Evolutionary conservation across 2,888 invertebrate genomes (phyloP), one percentile per base, ranked within the genome.

Genomic region (Cosmopolites sordidus): DNA sequence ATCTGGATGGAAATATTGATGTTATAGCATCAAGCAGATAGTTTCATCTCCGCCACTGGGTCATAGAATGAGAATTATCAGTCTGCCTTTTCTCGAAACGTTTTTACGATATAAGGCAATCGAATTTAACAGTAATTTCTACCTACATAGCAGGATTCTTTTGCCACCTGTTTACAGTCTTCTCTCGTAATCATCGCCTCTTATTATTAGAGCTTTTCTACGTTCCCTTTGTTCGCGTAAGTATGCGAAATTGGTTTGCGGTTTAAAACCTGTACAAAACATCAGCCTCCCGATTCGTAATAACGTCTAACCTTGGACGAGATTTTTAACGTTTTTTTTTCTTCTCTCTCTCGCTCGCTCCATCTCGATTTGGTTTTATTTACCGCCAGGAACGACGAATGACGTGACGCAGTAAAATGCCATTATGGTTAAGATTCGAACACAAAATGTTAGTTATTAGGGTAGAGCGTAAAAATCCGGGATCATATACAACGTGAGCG

Each of bases 101-200:
- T 45, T 45, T 37, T 47, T 38, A 39, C 39, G 33, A 47, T 27
- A 39, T 16, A 47, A 47, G 47, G 40, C 38, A 47, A 47, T 47
- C 18, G 42, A 46, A 42, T 51, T 39, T 51, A 40, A 46, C 46
- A 51, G 51, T 51, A 40, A 51, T 27, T 48, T 33, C 48, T 48
- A 41, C 42, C 43, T 16, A 33, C 33, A 33, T 33, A 48, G 41
- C 29, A 33, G 33, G 48, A 30, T 33, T 43, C 48, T 48, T 42
- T 39, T 15, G 40, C 17, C 30, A 40, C 48, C 48, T 33, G 30
- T 15, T 18, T 29, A 40, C 41, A 42, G 41, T 40, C 48, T 48
- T 48, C 40, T 27, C 33, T 29, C 30, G 30, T 48, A 48, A 48
- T 48, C 43, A 48, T 42, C 16, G 41, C 33, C 42, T 42, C 30